Base-by-base conservation (phyloP, 2,113 vertebrate genomes). In the Alosa alosa region DNA sequence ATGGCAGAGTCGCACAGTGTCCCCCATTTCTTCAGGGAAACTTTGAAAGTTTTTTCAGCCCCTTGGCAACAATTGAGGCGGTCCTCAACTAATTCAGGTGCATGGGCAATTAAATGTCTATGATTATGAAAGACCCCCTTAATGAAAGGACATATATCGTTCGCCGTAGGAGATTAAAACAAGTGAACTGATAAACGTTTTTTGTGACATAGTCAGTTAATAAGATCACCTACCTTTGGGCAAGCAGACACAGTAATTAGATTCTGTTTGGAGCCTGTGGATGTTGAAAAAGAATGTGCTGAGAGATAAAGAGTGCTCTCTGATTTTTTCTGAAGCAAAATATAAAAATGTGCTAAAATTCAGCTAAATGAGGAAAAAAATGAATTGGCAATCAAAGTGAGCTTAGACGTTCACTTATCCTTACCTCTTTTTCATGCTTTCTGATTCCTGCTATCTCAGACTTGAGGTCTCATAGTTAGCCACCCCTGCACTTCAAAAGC, bases 161-260 rank as follows among this genome's bases (percentile, higher is more conserved):
- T 86, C 82, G 86, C 83, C 86, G 81, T 87, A 87, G 84, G 81
- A 88, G 89, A 81, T 86, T 87, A 88, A 89, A 88, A 90, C 90
- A 89, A 87, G 86, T 88, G 87, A 83, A 84, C 88, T 88, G 90
- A 92, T 90, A 92, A 92, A 90, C 87, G 88, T 85, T 89, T 87
- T 87, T 85, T 86, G 87, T 92, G 91, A 90, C 91, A 92, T 82
- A 88, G 86, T 87, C 90, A 89, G 87, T 92, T 92, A 92, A 92
- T 89, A 88, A 84, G 91, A 90, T 90, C 89, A 89, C 88, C 83
- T 90, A 88, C 90, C 91, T 89, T 87, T 84, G 87, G 90, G 90
- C 90, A 90, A 88, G 82, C 87, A 75, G 89, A 85, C 83, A 84
- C 86, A 85, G 81, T 90, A 90, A 91, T 91, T 91, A 91, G 89